phyloP scores from a whole-genome alignment of 2,888 invertebrate species.

The Liodrosophila aerea region DNA sequence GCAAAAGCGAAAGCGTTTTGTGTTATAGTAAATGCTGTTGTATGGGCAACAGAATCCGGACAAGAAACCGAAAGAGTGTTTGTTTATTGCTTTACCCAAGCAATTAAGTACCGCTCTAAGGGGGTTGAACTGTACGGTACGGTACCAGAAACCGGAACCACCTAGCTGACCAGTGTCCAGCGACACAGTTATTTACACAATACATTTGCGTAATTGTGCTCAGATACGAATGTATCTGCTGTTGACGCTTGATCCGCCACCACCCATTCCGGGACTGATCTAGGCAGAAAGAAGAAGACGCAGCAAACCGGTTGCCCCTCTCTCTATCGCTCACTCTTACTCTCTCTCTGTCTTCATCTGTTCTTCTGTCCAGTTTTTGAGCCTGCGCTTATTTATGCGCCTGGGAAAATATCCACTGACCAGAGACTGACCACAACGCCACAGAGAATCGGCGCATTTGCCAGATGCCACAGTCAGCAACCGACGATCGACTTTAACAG shows the following conservation, averaged over 20 bases:
- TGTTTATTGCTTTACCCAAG: slow-evolving; percentile 71
- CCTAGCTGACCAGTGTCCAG: slow-evolving; percentile 55
- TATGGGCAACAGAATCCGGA: slow-evolving; percentile 9
- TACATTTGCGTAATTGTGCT: slow-evolving; percentile 81
- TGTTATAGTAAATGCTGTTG: too few species aligned
- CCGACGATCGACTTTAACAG: slow-evolving; percentile 36
- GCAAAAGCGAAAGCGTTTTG: slow-evolving; percentile 64
- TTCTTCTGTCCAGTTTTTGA: slow-evolving; percentile 44
- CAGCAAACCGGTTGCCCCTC: slow-evolving; percentile 36
- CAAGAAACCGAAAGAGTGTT: slow-evolving; percentile 46
- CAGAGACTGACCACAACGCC: slow-evolving; percentile 54
- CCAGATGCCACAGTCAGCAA: slow-evolving; percentile 33
- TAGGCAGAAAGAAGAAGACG: slow-evolving; percentile 44
- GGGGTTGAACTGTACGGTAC: slow-evolving; percentile 50
- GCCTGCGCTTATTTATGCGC: slow-evolving; percentile 70
- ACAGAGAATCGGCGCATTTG: slow-evolving; percentile 17
- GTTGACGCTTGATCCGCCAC: slow-evolving; percentile 39
- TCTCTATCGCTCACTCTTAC: not conserved
- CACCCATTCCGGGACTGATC: slow-evolving; percentile 32
- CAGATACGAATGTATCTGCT: slow-evolving; percentile 3
- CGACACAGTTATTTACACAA: slow-evolving; percentile 78
- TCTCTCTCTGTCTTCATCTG: not conserved
- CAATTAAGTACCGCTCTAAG: slow-evolving; percentile 56
- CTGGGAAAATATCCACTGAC: slow-evolving; percentile 73
- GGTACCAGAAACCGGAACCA: slow-evolving; percentile 26